Base-by-base conservation (phyloP, 1,140 invertebrate genomes). In the Zaprionus africanus region DNA sequence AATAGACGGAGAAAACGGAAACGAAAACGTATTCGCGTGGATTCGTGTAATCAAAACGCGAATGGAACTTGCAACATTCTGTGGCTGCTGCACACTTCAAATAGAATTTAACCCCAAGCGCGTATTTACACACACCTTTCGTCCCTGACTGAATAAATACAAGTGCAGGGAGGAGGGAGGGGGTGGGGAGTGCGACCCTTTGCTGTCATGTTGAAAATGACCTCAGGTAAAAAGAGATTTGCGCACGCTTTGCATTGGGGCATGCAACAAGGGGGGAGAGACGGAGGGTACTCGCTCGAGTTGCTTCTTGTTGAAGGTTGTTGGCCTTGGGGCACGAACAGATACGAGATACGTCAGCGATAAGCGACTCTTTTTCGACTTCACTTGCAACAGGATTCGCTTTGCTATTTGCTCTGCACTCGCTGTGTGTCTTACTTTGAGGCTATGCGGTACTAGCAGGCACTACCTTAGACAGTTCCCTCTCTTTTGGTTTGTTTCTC, bases 51-150 rank as follows among this genome's bases (percentile, higher is more conserved):
- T 90, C 82, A 90, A 90, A 90, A 79, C 90, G 79, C 77, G 79
- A 86, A 78, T 85, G 73, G 67, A 90, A 85, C 76, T 69, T 69
- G 59, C 70, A 69, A 61, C 80, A 78, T 41, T 28, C 68, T 65
- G 15, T 43, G 53, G 19, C 49, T 53, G 31, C 31, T 60, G 63
- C 56, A 70, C 79, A 90, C 78, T 82, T 85, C 79, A 90, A 85
- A 85, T 82, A 86, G 79, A 90, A 82, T 82, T 82, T 80, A 85
- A 81, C 82, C 86, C 81, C 86, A 80, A 85, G 85, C 79, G 86
- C 79, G 84, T 85, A 81, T 82, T 90, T 85, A 85, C 77, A 76
- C 82, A 78, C 78, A 19, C 43, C 13, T 17, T n/a, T 24, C 9
- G 26, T 24, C 31, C 7, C 3, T 54, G 19, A 22, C 64, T 84